These are phyloP conservation scores for Galago senegalensis DNA, from an alignment of 2,797 vertebrate genomes.

Conservation along the genomic window DNA sequence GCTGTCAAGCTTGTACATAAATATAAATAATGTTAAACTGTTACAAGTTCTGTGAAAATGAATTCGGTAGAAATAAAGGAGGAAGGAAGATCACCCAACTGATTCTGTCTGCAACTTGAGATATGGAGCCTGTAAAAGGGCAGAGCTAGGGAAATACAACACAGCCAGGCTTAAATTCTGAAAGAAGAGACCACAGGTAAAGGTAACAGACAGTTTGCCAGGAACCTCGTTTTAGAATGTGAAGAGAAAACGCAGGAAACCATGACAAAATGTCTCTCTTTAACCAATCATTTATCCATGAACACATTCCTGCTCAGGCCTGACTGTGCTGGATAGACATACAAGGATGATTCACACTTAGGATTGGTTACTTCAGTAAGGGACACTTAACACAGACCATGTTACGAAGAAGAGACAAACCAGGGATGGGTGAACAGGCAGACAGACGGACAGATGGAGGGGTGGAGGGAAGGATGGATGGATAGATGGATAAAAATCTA, in stretches of 20 bases:
- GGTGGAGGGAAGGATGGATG: no score
- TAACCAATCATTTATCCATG: not conserved
- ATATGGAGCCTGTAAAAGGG: accelerated
- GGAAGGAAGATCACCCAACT: not conserved
- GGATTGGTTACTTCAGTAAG: not conserved
- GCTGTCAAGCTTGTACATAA: no score
- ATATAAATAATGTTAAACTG: not conserved
- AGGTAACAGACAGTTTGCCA: not conserved
- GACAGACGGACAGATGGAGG: no score
- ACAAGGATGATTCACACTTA: not conserved
- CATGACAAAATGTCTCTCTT: not conserved
- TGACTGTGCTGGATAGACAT: not conserved
- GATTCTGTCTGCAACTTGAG: not conserved
- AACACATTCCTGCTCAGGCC: not conserved
- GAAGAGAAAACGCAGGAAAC: not conserved
- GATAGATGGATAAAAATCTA: not conserved
- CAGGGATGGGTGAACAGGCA: not conserved
- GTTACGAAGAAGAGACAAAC: not conserved
- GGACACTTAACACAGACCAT: not conserved
- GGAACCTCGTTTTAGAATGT: not conserved
- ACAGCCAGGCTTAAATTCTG: not conserved
- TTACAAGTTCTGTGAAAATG: not conserved
- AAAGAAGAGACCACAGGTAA: not conserved
- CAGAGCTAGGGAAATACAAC: not conserved
- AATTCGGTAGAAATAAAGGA: not conserved